Conservation (phyloP, 2,888 invertebrate genomes). For the Caenorhabditis panamensis region DNA sequence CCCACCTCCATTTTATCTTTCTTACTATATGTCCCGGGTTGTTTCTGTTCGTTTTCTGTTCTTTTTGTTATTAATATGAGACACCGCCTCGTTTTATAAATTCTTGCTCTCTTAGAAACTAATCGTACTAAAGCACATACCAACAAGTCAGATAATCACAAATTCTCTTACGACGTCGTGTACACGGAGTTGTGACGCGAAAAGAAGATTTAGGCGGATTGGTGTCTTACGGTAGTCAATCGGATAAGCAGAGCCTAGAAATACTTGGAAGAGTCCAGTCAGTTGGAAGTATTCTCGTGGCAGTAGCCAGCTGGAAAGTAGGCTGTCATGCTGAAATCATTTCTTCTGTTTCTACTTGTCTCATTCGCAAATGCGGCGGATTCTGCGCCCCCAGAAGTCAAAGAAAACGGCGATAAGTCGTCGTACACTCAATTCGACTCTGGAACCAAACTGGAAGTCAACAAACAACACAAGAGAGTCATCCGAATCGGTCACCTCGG, state of each 20-base stretch:
- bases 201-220: constrained; percentile 10
- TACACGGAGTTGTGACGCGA: constrained; percentile 10
- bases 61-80: neutral
- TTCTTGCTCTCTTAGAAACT: constrained; percentile 19
- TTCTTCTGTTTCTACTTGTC: constrained; percentile 22
- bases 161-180: neutral
- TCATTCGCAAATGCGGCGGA: neutral
- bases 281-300: constrained; percentile 4
- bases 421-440: constrained; percentile 65
- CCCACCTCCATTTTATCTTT: constrained; percentile 8
- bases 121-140: constrained; percentile 39
- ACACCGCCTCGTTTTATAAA: neutral
- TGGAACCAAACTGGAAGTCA: constrained; percentile 63
- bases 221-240: constrained; percentile 5
- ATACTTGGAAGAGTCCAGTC: constrained; percentile 16
- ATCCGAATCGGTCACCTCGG: constrained; percentile 70
- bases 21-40: constrained; percentile 12
- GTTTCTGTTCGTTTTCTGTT: neutral
- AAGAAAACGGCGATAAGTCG: constrained; percentile 52
- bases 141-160: constrained; percentile 6
- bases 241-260: constrained; percentile 25
- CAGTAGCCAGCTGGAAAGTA: neutral
- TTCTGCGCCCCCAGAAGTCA: constrained; percentile 24
- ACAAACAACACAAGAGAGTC: constrained; percentile 64
- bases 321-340: constrained; percentile 23